phyloP scores from a whole-genome alignment of 1,140 invertebrate species.

The Drosophila chauvacae region DNA sequence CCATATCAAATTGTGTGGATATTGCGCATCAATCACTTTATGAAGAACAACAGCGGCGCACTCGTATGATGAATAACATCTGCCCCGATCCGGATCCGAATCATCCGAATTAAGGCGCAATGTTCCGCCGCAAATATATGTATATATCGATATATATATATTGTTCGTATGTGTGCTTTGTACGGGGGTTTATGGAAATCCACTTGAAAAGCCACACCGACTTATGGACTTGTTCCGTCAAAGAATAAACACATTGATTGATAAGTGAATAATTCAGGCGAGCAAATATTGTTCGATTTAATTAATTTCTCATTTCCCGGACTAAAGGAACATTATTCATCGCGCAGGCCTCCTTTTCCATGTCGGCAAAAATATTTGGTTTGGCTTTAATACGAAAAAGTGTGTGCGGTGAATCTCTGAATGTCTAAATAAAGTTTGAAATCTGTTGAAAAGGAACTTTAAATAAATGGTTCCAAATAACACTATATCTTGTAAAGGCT shows the following conservation, averaged over 20 bases:
- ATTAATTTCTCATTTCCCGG: slow-evolving; percentile 43
- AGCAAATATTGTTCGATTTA: slow-evolving; percentile 49
- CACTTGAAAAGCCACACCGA: slow-evolving; percentile 63
- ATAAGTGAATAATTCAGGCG: slow-evolving; percentile 54
- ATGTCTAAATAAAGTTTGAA: not conserved
- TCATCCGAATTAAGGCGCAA: slow-evolving; percentile 62
- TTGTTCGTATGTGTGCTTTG: slow-evolving; percentile 1
- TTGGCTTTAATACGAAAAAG: slow-evolving; percentile 16
- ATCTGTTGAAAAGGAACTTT: not conserved
- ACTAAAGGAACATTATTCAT: slow-evolving; percentile 26
- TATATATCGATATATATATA: slow-evolving; percentile 7
- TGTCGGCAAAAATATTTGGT: slow-evolving; percentile 14
- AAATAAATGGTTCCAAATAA: not conserved
- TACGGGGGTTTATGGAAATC: slow-evolving; percentile 59
- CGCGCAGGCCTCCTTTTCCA: slow-evolving; percentile 7
- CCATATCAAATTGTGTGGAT: slow-evolving; percentile 73
- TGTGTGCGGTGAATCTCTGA: not conserved
- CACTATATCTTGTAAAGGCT: not conserved
- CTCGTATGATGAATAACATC: slow-evolving; percentile 77
- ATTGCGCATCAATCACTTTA: slow-evolving; percentile 76
- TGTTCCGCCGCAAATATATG: slow-evolving; percentile 66
- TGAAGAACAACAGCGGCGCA: slow-evolving; percentile 71
- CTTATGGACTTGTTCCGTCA: slow-evolving; percentile 52
- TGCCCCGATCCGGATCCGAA: slow-evolving; percentile 47
- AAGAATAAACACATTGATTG: slow-evolving; percentile 67